These are phyloP conservation scores for Thamnophis elegans DNA, from an alignment of 2,797 vertebrate species.

Conservation along the genomic window DNA sequence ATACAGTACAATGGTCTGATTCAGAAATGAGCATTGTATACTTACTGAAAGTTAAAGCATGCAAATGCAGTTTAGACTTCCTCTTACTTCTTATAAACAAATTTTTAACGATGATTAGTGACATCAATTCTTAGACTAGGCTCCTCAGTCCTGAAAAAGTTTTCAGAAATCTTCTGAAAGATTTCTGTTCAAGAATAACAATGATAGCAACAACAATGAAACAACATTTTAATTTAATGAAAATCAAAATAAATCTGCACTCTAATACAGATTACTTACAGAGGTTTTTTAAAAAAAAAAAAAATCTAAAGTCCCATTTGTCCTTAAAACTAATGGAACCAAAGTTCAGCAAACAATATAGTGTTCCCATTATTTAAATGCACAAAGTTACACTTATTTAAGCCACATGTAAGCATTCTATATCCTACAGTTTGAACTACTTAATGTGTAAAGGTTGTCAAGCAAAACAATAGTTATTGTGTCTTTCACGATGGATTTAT, in stretches of 20 bases:
- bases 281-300: background rate
- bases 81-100: background rate
- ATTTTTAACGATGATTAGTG: background rate
- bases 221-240: background rate
- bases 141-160: background rate
- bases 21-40: background rate
- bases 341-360: background rate
- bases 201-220: background rate
- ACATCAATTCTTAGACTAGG: background rate
- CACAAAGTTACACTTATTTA: background rate
- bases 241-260: background rate
- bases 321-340: background rate
- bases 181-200: background rate
- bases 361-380: background rate
- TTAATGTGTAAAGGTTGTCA: background rate
- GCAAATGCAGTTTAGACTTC: background rate
- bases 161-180: background rate
- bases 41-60: background rate
- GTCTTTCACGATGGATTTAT: constrained; percentile 16
- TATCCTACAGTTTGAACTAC: background rate
- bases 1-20: background rate
- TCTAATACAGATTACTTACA: background rate
- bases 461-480: constrained; percentile 20
- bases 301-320: background rate
- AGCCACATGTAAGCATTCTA: background rate